Conservation (phyloP, 2,113 vertebrate genomes). For the Barbus barbus region DNA sequence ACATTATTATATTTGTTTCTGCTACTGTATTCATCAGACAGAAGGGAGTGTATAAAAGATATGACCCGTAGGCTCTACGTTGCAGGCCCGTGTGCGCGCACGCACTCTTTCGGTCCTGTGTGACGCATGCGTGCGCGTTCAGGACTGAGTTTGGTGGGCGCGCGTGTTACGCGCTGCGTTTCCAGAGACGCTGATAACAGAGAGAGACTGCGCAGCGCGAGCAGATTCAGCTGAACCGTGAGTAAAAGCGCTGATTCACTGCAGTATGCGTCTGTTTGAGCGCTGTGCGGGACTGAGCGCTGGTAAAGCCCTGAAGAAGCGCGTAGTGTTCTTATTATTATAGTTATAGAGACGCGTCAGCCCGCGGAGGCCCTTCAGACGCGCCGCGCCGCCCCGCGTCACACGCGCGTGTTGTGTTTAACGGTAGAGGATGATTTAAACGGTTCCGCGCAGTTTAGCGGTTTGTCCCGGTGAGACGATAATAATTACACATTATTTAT, state of each 20-base stretch:
- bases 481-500: too few species aligned
- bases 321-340: too few species aligned
- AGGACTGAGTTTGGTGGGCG: background rate
- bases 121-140: background rate
- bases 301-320: too few species aligned
- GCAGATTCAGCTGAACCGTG: background rate
- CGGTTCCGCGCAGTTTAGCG: too few species aligned
- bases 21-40: background rate
- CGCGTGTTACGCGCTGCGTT: background rate
- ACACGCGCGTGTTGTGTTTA: too few species aligned
- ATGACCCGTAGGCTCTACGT: too few species aligned
- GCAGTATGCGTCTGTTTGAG: background rate
- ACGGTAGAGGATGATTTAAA: background rate
- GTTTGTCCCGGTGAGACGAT: background rate
- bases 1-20: background rate
- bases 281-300: too few species aligned
- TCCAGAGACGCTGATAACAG: slow-evolving; percentile 13
- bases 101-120: background rate
- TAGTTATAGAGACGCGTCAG: background rate
- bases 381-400: too few species aligned
- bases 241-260: background rate
- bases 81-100: background rate
- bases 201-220: background rate
- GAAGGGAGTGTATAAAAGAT: too few species aligned
- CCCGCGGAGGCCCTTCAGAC: background rate